phyloP scores from a whole-genome alignment of 2,113 vertebrate genomes.

The Ranitomeya variabilis region DNA sequence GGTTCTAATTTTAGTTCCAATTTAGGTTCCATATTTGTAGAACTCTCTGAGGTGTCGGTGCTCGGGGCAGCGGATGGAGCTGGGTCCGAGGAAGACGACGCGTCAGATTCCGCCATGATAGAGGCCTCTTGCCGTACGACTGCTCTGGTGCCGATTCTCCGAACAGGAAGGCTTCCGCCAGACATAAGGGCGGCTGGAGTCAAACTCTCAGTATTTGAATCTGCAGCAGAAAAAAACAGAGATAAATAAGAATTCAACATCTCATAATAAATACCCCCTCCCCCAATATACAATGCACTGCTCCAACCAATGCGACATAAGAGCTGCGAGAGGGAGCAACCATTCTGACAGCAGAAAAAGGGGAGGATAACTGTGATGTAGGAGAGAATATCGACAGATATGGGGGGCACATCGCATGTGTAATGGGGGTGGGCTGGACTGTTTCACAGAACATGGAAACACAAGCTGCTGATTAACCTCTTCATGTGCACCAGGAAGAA shows the following conservation, averaged over 20 bases:
- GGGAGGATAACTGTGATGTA: not conserved
- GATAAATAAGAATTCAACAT: not conserved
- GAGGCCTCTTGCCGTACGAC: slow-evolving; percentile 62
- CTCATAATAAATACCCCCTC: not conserved
- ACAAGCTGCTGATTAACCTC: not conserved
- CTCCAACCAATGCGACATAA: not conserved
- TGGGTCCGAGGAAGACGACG: slow-evolving; percentile 64
- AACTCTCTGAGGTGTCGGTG: not conserved
- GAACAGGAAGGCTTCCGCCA: slow-evolving; percentile 57
- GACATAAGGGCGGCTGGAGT: slow-evolving; percentile 21
- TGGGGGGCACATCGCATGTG: not conserved
- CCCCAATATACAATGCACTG: not conserved
- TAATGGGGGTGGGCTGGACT: not conserved
- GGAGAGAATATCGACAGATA: not conserved
- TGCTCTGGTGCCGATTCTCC: slow-evolving; percentile 61
- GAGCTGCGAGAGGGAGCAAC: not conserved
- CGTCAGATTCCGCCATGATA: slow-evolving; percentile 63
- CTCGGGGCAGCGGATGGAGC: not conserved
- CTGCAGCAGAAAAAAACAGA: not conserved
- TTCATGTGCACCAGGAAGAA: not conserved
- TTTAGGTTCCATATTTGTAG: not conserved
- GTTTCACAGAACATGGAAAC: not conserved
- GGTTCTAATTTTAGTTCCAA: not conserved
- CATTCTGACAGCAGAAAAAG: not conserved
- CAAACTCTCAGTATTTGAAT: not conserved